Conservation (phyloP, 1,140 invertebrate species). For the Anastrepha obliqua region DNA sequence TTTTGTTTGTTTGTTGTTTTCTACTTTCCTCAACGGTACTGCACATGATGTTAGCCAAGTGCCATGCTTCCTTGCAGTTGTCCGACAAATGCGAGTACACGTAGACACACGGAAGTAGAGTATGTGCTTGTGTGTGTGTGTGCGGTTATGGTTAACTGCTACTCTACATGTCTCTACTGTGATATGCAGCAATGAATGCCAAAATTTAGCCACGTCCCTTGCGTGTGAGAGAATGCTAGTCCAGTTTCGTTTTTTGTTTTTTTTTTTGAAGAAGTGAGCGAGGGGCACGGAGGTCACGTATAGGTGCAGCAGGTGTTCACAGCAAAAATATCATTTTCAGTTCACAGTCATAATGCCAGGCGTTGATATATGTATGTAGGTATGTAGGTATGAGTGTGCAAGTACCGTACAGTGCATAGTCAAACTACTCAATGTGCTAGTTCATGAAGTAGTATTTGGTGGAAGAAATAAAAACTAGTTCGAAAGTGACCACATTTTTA, state of each 20-base stretch:
- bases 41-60: background rate
- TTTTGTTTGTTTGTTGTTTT: background rate
- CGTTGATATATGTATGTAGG: background rate
- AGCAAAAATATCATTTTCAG: slow-evolving; percentile 40
- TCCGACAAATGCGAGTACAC: background rate
- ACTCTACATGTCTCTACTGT: background rate
- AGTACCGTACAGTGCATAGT: background rate
- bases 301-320: slow-evolving; percentile 12
- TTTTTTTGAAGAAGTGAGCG: no score
- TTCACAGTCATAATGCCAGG: background rate
- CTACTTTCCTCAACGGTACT: background rate
- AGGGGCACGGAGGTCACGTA: background rate
- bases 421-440: background rate
- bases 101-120: background rate
- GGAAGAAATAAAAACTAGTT: no score
- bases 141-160: background rate
- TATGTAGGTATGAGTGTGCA: background rate
- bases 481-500: no score
- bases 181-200: slow-evolving; percentile 43
- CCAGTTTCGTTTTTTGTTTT: no score
- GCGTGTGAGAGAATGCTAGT: background rate
- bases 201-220: slow-evolving; percentile 22
- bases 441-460: background rate
- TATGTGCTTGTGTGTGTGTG: background rate
- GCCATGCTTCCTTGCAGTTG: background rate